Evolutionary conservation across 2,888 invertebrate genomes (phyloP).

Genomic region (Zhengitettix transpicula): DNA sequence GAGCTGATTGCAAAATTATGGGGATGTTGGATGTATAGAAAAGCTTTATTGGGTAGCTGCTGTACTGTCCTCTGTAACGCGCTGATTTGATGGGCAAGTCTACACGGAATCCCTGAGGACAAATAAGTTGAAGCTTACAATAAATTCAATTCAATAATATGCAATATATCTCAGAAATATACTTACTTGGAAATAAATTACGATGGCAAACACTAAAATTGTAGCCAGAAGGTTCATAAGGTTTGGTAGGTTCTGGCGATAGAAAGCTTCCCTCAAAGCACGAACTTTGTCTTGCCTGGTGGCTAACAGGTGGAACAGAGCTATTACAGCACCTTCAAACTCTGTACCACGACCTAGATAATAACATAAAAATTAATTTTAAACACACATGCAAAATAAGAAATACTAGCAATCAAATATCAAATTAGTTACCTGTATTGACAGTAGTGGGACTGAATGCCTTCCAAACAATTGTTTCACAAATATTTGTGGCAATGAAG

Average conservation of each 20-base stretch:
- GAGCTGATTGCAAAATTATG: constrained; percentile 93
- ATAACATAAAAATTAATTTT: too few species aligned
- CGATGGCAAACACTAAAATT: constrained; percentile 93
- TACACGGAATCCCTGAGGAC: constrained; percentile 83
- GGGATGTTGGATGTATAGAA: constrained; percentile 86
- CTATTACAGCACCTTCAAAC: constrained; percentile 98
- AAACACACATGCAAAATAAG: too few species aligned
- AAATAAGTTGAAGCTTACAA: too few species aligned
- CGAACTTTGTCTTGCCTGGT: constrained; percentile 97
- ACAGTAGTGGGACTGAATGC: constrained; percentile 98
- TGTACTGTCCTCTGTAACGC: background rate
- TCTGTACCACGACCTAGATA: constrained; percentile 59
- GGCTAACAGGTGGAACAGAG: constrained; percentile 93
- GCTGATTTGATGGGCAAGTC: constrained; percentile 94
- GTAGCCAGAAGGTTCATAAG: constrained; percentile 97
- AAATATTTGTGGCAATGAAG: constrained; percentile 98
- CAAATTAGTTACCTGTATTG: constrained; percentile 51
- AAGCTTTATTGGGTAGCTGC: background rate
- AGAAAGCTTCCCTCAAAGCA: constrained; percentile 95
- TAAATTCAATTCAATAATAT: too few species aligned
- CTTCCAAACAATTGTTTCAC: constrained; percentile 99
- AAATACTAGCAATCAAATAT: too few species aligned
- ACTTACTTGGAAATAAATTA: constrained; percentile 95
- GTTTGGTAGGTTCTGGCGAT: constrained; percentile 96
- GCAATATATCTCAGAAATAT: constrained; percentile 6